Evolutionary conservation across 2,888 invertebrate species (phyloP).

Genomic region (Melanostoma mellinum): DNA sequence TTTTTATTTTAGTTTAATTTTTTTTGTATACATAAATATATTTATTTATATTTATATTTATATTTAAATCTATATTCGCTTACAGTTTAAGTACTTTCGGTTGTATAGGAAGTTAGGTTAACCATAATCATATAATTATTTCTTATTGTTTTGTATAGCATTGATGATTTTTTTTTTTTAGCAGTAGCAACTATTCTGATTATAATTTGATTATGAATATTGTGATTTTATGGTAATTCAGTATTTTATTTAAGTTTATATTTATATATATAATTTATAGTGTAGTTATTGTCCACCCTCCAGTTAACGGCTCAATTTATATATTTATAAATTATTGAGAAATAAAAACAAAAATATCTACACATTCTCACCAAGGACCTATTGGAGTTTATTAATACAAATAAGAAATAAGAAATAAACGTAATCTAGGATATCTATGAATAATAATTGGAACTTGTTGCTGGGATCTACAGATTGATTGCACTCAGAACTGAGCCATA

Average conservation of each 20-base stretch:
- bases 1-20: conserved; percentile 45
- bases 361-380: conserved; percentile 50
- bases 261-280: conserved; percentile 71
- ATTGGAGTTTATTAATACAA: conserved; percentile 53
- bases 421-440: conserved; percentile 13
- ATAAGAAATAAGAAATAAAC: conserved; percentile 67
- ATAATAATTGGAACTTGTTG: conserved; percentile 38
- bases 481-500: conserved; percentile 57
- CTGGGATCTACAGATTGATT: conserved; percentile 61
- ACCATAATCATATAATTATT: conserved; percentile 6
- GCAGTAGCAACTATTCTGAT: conserved; percentile 59
- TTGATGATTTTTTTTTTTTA: conserved; percentile 69
- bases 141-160: conserved; percentile 31
- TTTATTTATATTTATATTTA: conserved; percentile 53
- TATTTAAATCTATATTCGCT: conserved; percentile 59
- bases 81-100: conserved; percentile 61
- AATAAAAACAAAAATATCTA: conserved; percentile 57
- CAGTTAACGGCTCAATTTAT: conserved; percentile 77
- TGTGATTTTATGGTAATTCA: conserved; percentile 34
- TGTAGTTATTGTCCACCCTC: conserved; percentile 82
- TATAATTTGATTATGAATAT: conserved; percentile 38
- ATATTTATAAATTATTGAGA: conserved; percentile 53
- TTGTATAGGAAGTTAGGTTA: conserved; percentile 61
- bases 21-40: conserved; percentile 72
- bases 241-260: conserved; percentile 49